Base-by-base conservation (phyloP, 2,797 vertebrate species). In the Gymnothorax javanicus region DNA sequence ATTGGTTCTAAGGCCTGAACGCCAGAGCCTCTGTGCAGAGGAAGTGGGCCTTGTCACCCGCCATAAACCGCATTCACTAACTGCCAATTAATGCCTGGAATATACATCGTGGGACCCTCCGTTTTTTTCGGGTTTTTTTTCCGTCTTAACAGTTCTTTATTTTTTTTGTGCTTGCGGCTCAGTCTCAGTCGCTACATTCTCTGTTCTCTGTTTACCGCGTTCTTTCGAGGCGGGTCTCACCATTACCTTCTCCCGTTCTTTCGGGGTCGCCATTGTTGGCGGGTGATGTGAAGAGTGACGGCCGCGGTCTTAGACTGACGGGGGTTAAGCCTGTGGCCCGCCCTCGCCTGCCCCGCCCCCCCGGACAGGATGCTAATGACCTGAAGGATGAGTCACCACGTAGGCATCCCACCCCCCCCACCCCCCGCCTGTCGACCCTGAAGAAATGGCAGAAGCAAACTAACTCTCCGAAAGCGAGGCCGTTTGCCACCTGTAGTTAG, bases 361-460 rank as follows among this genome's bases (percentile, higher is more conserved):
- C 87, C 90, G 89, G 90, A 95, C 94, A 90, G 94, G 90, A 95
- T 94, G 94, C 92, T 93, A 95, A 95, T 93, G 91, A 92, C 94
- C 91, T 89, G 85, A 93, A 90, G 91, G 83, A 89, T 96, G 95
- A 96, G 93, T 96, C 95, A 96, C 92, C 58, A 87, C 93, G 89
- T 91, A 95, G 95, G 95, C 93, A 96, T 96, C 92, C 43, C 89
- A 84, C 87, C 83, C 86, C 85, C 23, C 85, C 13, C 54, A 54
- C 54, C 75, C 62, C 82, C 88, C 71, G 9, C 64, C 62, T 25
- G 56, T 57, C 81, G 86, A 77, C 83, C 88, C 71, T 79, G 73
- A 73, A n/a, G 67, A 82, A 62, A 25, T 11, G 27, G 27, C 17
- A 69, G n/a, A 54, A 59, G 27, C 59, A 56, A 64, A 27, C 25